Evolutionary conservation across 2,888 invertebrate genomes (phyloP).

Genomic region (Galerucella calmariensis): DNA sequence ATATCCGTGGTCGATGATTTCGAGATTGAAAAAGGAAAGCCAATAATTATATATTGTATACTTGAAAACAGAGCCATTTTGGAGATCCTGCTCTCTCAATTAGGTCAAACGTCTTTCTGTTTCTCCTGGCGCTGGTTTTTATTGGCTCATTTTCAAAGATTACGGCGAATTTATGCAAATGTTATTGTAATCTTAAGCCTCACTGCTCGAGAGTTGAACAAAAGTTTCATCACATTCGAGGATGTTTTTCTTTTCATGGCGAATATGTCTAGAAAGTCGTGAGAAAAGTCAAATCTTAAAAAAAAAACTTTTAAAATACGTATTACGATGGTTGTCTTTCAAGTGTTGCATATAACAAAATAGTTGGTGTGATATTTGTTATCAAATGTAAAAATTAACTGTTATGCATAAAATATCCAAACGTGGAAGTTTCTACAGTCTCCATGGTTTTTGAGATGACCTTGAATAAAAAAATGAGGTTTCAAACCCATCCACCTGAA

Average conservation of each 20-base stretch:
- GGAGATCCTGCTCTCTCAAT: slow-evolving; percentile 16
- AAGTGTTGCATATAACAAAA: no score
- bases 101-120: slow-evolving; percentile 24
- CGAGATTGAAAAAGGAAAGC: slow-evolving; percentile 4
- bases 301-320: no score
- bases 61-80: slow-evolving; percentile 26
- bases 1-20: slow-evolving; percentile 1
- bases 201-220: neutral
- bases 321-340: no score
- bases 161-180: slow-evolving; percentile 41
- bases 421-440: no score
- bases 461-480: no score
- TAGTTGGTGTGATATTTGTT: no score
- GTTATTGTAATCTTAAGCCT: slow-evolving; percentile 28
- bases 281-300: no score
- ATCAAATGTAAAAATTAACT: no score
- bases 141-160: slow-evolving; percentile 27
- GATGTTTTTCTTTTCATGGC: neutral
- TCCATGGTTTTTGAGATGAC: no score
- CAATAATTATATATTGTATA: slow-evolving; percentile 7
- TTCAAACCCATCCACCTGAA: no score
- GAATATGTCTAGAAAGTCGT: no score
- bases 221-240: neutral
- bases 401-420: no score
- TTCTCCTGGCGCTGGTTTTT: slow-evolving; percentile 20